phyloP scores from a whole-genome alignment of 1,140 invertebrate genomes.

The Gonioctena quinquepunctata region DNA sequence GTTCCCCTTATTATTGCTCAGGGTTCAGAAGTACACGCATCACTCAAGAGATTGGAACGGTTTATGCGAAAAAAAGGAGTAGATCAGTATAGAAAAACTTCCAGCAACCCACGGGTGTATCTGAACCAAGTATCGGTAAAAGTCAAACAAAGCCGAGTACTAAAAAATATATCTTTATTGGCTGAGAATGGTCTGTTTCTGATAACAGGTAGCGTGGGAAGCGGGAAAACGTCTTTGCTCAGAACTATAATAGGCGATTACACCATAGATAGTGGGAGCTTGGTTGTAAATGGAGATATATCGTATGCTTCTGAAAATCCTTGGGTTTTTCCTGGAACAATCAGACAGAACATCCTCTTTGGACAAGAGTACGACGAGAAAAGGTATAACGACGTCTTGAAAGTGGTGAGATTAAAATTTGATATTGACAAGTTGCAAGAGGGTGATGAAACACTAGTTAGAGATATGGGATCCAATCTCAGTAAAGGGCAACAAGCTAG shows the following conservation, averaged over 20 bases:
- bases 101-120: constrained; percentile 27
- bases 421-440: background rate
- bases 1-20: constrained; percentile 70
- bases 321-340: background rate
- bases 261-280: background rate
- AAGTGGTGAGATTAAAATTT: background rate
- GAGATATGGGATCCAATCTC: constrained; percentile 77
- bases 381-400: background rate
- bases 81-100: background rate
- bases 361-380: background rate
- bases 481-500: constrained; percentile 89
- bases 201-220: background rate
- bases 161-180: constrained; percentile 53
- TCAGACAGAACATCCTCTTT: background rate
- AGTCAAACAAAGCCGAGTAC: constrained; percentile 53
- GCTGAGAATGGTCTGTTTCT: background rate
- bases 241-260: background rate
- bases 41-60: constrained; percentile 33
- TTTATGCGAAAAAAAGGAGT: constrained; percentile 31
- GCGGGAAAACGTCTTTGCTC: background rate
- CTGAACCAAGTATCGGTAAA: constrained; percentile 29
- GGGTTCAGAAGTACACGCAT: constrained; percentile 56
- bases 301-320: background rate
- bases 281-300: background rate
- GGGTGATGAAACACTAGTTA: constrained; percentile 77